A percentile compares a stretch with the other conserved stretches of the same genome.
These are phyloP conservation scores for Helicoverpa assulta DNA, from an alignment of 2,888 invertebrate genomes.

Conservation along the genomic window DNA sequence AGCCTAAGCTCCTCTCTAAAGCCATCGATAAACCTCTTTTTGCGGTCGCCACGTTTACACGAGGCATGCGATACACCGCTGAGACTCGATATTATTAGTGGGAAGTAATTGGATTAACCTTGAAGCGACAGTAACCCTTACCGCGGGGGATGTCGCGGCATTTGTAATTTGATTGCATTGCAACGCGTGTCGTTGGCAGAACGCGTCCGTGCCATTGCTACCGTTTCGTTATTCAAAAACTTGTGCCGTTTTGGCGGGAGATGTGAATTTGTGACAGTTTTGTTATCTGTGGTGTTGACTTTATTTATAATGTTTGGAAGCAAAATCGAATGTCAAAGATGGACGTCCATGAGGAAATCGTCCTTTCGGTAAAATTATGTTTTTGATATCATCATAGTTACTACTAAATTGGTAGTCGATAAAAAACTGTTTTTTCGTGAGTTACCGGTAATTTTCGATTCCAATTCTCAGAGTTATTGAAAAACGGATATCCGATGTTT, in stretches of 20 bases:
- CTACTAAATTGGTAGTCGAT: not conserved
- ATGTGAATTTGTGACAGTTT: slow-evolving; percentile 47
- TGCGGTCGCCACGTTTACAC: slow-evolving; percentile 47
- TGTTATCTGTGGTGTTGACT: slow-evolving; percentile 16
- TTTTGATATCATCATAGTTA: not conserved
- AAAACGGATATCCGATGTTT: slow-evolving; percentile 36
- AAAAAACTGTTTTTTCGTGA: not conserved
- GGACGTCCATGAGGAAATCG: slow-evolving; percentile 82
- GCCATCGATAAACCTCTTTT: slow-evolving; percentile 45
- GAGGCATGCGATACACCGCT: slow-evolving; percentile 62
- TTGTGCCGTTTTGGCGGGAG: slow-evolving; percentile 44
- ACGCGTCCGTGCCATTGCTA: slow-evolving; percentile 40
- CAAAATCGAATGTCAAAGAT: slow-evolving; percentile 90
- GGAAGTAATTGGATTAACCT: slow-evolving; percentile 88
- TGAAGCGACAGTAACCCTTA: slow-evolving; percentile 85
- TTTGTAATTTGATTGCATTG: slow-evolving; percentile 77
- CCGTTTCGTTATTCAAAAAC: slow-evolving; percentile 38
- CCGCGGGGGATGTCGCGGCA: slow-evolving; percentile 74
- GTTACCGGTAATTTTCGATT: slow-evolving; percentile 5
- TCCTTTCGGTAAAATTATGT: not conserved
- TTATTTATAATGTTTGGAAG: slow-evolving; percentile 89
- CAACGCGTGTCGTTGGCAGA: slow-evolving; percentile 70
- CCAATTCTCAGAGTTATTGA: slow-evolving; percentile 3
- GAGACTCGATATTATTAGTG: slow-evolving; percentile 76
- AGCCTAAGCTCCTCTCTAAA: slow-evolving; percentile 40